Evolutionary conservation across 2,888 invertebrate genomes (phyloP).

Genomic region (Macaria notata): DNA sequence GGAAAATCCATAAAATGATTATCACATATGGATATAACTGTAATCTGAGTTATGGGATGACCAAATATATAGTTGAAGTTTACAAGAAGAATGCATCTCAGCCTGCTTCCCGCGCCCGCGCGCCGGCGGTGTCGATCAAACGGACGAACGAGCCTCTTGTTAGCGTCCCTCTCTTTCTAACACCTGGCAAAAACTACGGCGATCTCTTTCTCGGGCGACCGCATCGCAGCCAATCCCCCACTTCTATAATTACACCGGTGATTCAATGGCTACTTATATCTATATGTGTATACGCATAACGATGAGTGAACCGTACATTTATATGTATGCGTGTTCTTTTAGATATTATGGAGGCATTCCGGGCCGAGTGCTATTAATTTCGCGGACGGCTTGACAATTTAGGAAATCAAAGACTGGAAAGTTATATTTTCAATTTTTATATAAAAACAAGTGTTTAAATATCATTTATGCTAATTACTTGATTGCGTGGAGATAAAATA

Average conservation of each 20-base stretch:
- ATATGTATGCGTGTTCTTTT: slow-evolving; percentile 71
- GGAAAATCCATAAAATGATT: slow-evolving; percentile 34
- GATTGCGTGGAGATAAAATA: no score
- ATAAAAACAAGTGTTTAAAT: no score
- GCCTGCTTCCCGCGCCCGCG: slow-evolving; percentile 75
- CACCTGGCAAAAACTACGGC: slow-evolving; percentile 48
- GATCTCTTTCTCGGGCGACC: slow-evolving; percentile 62
- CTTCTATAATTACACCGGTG: slow-evolving; percentile 83
- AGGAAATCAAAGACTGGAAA: slow-evolving; percentile 3
- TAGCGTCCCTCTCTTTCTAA: slow-evolving; percentile 67
- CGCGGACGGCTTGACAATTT: slow-evolving; percentile 44
- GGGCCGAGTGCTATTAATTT: slow-evolving; percentile 60
- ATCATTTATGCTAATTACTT: no score
- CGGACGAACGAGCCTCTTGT: slow-evolving; percentile 81
- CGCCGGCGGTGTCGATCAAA: slow-evolving; percentile 81
- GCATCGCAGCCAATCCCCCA: slow-evolving; percentile 82
- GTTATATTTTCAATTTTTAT: no score
- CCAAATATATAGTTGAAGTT: slow-evolving; percentile 81
- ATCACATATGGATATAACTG: slow-evolving; percentile 60
- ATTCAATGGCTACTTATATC: slow-evolving; percentile 82
- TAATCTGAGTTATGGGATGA: slow-evolving; percentile 54
- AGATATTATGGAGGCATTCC: slow-evolving; percentile 66
- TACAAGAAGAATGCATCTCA: slow-evolving; percentile 80
- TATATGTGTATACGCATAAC: slow-evolving; percentile 74
- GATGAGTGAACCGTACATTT: slow-evolving; percentile 72